Conservation (phyloP, 2,888 invertebrate species). For the Crepidodera aurea region DNA sequence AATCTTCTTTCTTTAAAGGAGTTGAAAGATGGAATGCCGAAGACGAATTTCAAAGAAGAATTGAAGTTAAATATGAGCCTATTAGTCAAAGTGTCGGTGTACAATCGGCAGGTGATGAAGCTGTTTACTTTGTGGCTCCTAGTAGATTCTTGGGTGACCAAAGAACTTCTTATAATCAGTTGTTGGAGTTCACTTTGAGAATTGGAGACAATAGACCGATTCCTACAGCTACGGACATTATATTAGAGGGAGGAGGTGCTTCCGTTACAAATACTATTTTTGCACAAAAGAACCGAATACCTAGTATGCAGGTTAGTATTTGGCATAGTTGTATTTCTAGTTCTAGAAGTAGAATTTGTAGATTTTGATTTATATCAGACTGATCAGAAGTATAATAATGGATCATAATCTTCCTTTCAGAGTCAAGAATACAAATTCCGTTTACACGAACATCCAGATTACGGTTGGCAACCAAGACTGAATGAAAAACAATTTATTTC, state of each 20-base stretch:
- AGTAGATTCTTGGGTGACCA: conserved; percentile 87
- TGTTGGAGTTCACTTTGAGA: conserved; percentile 85
- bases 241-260: conserved; percentile 80
- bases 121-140: conserved; percentile 91
- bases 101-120: conserved; percentile 74
- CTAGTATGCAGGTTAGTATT: conserved; percentile 71
- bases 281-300: conserved; percentile 87
- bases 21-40: conserved; percentile 85
- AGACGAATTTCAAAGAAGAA: conserved; percentile 66
- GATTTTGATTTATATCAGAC: too few species aligned
- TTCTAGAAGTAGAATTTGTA: too few species aligned
- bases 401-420: too few species aligned
- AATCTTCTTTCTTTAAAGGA: conserved; percentile 88
- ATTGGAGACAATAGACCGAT: conserved; percentile 85
- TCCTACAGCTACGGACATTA: conserved; percentile 85
- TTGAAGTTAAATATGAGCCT: conserved; percentile 78
- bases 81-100: conserved; percentile 82
- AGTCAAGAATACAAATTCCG: conserved; percentile 83
- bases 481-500: conserved; percentile 90
- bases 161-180: conserved; percentile 92
- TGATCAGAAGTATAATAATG: too few species aligned
- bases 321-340: too few species aligned
- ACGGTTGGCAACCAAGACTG: conserved; percentile 93
- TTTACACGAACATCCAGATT: conserved; percentile 82
- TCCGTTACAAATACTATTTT: conserved; percentile 90